Percentiles rank a stretch among this genome's conserved stretches.
These are phyloP conservation scores for Trilocha varians DNA, from an alignment of 2,888 invertebrate genomes.

Conservation along the genomic window DNA sequence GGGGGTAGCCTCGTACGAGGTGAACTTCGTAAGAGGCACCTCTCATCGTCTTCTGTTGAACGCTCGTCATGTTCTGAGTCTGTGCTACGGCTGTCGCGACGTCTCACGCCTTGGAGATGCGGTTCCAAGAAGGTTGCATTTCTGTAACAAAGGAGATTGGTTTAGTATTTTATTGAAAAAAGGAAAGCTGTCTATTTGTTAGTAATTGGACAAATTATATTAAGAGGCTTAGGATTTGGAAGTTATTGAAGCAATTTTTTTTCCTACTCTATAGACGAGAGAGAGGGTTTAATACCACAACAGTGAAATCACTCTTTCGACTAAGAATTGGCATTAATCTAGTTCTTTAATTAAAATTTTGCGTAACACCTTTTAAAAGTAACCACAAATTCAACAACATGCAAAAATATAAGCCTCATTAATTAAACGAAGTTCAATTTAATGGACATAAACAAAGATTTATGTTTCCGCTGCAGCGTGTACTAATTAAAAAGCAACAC, in stretches of 20 bases:
- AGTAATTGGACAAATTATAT: no score
- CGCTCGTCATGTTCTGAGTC: conserved; percentile 69
- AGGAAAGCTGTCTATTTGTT: no score
- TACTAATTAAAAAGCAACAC: conserved; percentile 68
- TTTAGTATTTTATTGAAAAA: not conserved
- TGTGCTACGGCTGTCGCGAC: conserved; percentile 62
- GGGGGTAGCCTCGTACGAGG: conserved; percentile 59
- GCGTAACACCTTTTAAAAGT: no score
- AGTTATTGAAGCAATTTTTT: no score
- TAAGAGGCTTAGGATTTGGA: no score
- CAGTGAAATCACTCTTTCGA: no score
- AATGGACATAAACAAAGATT: conserved; percentile 70
- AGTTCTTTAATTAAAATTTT: no score
- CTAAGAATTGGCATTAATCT: no score
- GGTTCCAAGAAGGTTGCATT: conserved; percentile 84
- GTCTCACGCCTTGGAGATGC: conserved; percentile 77
- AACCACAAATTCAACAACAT: no score
- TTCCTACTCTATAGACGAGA: no score
- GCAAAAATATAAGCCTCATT: no score
- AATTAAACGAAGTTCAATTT: conserved; percentile 55
- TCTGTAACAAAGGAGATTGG: conserved; percentile 68
- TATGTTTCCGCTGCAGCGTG: conserved; percentile 44
- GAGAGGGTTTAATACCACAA: no score
- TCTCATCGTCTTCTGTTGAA: conserved; percentile 64
- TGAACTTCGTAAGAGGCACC: conserved; percentile 55